Evolutionary conservation across 1,140 invertebrate genomes (phyloP).

Genomic region (Phocides pigmalion): DNA sequence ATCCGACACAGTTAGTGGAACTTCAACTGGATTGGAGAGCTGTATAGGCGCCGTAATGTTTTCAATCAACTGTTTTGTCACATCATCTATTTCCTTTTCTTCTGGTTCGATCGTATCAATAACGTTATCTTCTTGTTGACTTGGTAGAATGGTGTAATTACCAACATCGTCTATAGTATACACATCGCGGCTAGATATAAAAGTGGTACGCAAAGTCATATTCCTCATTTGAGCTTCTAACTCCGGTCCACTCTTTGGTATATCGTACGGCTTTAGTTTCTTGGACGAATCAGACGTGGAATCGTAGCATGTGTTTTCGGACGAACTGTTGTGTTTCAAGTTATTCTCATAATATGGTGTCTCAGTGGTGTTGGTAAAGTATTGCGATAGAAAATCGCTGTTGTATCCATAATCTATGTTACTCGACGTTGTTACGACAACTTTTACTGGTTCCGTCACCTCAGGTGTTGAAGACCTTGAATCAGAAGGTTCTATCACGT

Average conservation of each 20-base stretch:
- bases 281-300: not conserved
- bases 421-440: not conserved
- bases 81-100: conserved; percentile 60
- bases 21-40: conserved; percentile 69
- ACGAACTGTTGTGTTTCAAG: conserved; percentile 5
- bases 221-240: not conserved
- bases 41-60: conserved; percentile 76
- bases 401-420: conserved; percentile 1
- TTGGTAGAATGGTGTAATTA: too few relatives aligned
- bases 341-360: not conserved
- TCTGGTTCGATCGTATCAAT: conserved; percentile 54
- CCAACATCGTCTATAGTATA: too few relatives aligned
- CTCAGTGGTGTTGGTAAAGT: not conserved
- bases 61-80: conserved; percentile 72
- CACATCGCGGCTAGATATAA: too few relatives aligned
- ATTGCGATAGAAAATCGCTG: conserved; percentile 11
- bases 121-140: conserved; percentile 6
- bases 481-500: conserved; percentile 18
- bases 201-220: not conserved
- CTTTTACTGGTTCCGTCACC: not conserved
- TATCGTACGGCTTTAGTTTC: not conserved
- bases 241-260: not conserved
- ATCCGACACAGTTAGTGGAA: conserved; percentile 45
- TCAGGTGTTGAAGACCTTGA: conserved; percentile 4
- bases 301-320: conserved; percentile 13